Conservation (phyloP, 2,113 vertebrate species). For the Riparia riparia region DNA sequence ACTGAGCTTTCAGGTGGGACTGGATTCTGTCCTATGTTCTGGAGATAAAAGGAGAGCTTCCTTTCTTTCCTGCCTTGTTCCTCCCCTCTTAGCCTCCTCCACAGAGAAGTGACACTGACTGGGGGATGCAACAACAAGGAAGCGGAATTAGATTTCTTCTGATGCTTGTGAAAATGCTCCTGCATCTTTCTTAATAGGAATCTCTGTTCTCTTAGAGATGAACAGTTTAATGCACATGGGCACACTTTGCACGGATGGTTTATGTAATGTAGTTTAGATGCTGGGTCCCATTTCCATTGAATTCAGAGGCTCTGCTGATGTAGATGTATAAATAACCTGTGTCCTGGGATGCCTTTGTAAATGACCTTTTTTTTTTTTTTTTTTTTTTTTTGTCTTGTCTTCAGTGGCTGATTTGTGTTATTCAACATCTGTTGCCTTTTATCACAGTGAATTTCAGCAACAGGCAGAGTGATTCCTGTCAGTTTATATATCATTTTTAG, state of each 20-base stretch:
- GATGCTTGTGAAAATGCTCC: background rate
- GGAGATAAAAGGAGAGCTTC: background rate
- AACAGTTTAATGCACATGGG: background rate
- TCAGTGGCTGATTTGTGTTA: background rate
- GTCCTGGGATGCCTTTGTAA: conserved; percentile 8
- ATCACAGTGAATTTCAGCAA: conserved; percentile 9
- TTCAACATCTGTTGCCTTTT: conserved; percentile 23
- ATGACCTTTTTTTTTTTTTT: background rate
- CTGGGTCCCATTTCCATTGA: background rate
- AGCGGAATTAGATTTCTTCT: background rate
- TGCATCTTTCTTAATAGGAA: background rate
- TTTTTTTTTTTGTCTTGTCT: background rate
- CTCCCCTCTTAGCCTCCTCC: background rate
- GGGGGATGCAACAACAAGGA: background rate
- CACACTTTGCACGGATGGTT: background rate
- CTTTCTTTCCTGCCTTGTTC: background rate
- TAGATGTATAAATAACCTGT: background rate
- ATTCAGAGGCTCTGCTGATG: background rate
- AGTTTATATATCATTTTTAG: background rate
- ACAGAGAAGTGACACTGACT: background rate
- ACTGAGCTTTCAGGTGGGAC: background rate
- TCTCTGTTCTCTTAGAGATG: background rate
- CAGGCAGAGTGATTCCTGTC: background rate
- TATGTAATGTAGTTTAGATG: background rate
- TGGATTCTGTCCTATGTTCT: background rate